Base-by-base conservation (phyloP, 2,113 vertebrate genomes). In the Eurypyga helias region DNA sequence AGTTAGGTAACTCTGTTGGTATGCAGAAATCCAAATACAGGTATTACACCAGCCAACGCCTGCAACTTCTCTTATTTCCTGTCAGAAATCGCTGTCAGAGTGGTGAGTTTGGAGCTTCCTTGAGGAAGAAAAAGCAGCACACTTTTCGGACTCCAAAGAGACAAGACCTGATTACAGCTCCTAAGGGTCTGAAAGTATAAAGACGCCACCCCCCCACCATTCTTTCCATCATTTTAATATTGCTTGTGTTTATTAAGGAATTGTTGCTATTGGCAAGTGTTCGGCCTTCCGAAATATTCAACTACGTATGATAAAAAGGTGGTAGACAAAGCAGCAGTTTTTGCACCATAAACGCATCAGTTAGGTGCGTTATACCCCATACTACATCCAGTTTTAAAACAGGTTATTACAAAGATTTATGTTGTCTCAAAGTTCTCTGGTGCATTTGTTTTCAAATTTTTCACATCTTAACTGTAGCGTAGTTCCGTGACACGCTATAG, bases 1-100 rank as follows among this genome's bases (percentile, higher is more conserved):
- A 67, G 75, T 92, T 90, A 93, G 69, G 83, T 73, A 95, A 75
- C 41, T 73, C 71, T 65, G 0, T 3, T 73, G 82, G 82, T 61
- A 94, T 89, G 91, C 89, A 95, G 83, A 92, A 93, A 96, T 69
- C 36, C 79, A 95, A 92, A 90, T 46, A 90, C 54, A 92, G 72
- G 78, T 94, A 93, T 73, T 58, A 58, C 36, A 70, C 15, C 83
- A 85, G 85, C 51, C 89, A 95, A 77, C 2, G 38, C 46, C 66
- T 91, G 73, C 73, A 67, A 85, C 54, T 92, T 87, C 62, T 38
- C 57, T 65, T 52, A 45, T 38, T 91, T 87, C 46, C 78, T 87
- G 94, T 52, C 78, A 87, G 57, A 91, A 76, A 72, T 51, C 83
- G 87, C 57, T 89, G 67, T 57, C 71, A 64, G 33, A 91, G 9